Evolutionary conservation across 2,797 vertebrate genomes (phyloP).

Genomic region (Sebastes dallii): DNA sequence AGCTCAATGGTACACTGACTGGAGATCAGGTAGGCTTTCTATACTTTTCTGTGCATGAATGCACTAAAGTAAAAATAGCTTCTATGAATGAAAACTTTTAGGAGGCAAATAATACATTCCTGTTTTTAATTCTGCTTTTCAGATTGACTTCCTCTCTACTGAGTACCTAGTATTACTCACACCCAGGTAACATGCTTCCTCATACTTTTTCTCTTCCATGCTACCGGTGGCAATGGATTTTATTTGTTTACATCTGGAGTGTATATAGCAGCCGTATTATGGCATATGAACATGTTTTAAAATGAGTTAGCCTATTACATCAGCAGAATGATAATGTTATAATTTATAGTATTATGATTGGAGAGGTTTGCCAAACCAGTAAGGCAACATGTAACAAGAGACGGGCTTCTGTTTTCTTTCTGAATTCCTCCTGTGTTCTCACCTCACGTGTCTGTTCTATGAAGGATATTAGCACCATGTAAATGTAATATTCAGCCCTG

Average conservation of each 20-base stretch:
- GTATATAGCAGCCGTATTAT: not conserved
- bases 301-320: not conserved
- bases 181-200: conserved; percentile 72
- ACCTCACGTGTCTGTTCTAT: not conserved
- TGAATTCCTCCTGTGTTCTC: not conserved
- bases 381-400: not conserved
- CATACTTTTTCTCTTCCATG: not conserved
- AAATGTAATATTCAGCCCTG: not conserved
- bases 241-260: not conserved
- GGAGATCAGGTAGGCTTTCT: conserved; percentile 42
- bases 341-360: not conserved
- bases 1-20: conserved; percentile 14
- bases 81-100: not conserved
- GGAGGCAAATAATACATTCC: not conserved
- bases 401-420: not conserved
- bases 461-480: not conserved
- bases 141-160: conserved; percentile 73
- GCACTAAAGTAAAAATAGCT: not conserved
- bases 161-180: conserved; percentile 73
- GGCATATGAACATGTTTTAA: not conserved
- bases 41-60: not conserved
- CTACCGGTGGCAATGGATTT: not conserved
- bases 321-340: not conserved
- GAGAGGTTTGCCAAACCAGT: not conserved
- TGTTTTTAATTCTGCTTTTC: conserved; percentile 39